Base-by-base conservation (phyloP, 2,797 vertebrate species). In the Cheirogaleus major region DNA sequence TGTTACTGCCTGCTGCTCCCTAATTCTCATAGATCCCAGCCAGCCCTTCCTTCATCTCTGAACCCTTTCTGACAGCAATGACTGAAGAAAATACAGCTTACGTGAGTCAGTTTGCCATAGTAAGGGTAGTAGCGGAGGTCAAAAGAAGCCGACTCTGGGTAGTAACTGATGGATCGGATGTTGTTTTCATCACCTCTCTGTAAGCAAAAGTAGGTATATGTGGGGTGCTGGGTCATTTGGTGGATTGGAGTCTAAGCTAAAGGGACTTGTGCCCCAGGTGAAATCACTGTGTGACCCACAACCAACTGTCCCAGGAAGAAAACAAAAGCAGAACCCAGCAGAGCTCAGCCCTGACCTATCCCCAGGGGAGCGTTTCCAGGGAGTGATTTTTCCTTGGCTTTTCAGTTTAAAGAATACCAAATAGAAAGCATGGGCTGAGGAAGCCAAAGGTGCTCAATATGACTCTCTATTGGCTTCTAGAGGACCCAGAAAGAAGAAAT, bases 101-200 rank as follows among this genome's bases (percentile, higher is more conserved):
- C 99, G 0, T 99, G 99, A 98, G 99, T 99, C 89, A 99, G 98
- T 98, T 99, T 99, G 97, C 99, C 99, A 0, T 99, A 99, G 98
- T 99, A 99, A 41, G 99, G 99, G 93, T 99, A 99, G 98, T 99
- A 99, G 99, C 99, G 99, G 97, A 99, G 98, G 94, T 99, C 99
- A 98, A 99, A 99, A 3, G 99, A 98, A 48, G 98, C 98, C 0
- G 99, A 99, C 92, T 99, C 98, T 70, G 99, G 99, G 80, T 99
- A 99, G 98, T 99, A 99, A 61, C 98, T 97, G 89, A 99, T 95
- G 0, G 99, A 97, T 97, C 99, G 98, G 91, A 99, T 98, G 63
- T 98, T 96, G 0, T 99, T 99, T 80, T 99, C 96, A 18, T 99
- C 98, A 97, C 99, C 99, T 99, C 98, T 99, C 99, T 99, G 98